A percentile compares a stretch with the other conserved stretches of the same genome.
These are phyloP conservation scores for Liasis olivaceus DNA, from an alignment of 2,797 vertebrate genomes.

Conservation along the genomic window DNA sequence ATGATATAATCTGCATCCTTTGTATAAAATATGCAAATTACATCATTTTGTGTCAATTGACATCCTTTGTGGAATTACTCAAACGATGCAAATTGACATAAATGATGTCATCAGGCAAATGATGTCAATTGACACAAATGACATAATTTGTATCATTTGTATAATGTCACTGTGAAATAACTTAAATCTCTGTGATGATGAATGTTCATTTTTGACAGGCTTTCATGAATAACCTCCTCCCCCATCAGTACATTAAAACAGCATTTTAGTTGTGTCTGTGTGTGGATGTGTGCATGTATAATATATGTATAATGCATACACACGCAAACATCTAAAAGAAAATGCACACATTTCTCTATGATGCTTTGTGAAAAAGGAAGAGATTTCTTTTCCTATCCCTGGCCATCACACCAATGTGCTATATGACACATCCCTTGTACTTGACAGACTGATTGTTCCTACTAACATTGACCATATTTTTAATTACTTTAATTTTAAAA, in stretches of 20 bases:
- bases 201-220: not conserved
- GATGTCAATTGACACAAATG: not conserved
- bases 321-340: not conserved
- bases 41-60: not conserved
- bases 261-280: not conserved
- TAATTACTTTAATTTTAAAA: too few relatives aligned
- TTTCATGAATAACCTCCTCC: not conserved
- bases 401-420: too few relatives aligned
- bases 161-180: not conserved
- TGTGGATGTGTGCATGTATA: too few relatives aligned
- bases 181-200: not conserved
- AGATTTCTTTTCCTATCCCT: not conserved
- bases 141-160: conserved; percentile 16
- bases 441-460: too few relatives aligned
- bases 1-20: not conserved
- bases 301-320: too few relatives aligned
- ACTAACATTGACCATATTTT: too few relatives aligned
- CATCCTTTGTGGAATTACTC: not conserved
- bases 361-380: too few relatives aligned
- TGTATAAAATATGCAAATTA: not conserved
- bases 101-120: not conserved
- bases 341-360: not conserved
- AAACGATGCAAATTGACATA: conserved; percentile 17
- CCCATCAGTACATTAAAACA: not conserved
- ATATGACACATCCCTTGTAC: too few relatives aligned